Base-by-base conservation (phyloP, 2,888 invertebrate genomes). In the Melanchra persicariae region DNA sequence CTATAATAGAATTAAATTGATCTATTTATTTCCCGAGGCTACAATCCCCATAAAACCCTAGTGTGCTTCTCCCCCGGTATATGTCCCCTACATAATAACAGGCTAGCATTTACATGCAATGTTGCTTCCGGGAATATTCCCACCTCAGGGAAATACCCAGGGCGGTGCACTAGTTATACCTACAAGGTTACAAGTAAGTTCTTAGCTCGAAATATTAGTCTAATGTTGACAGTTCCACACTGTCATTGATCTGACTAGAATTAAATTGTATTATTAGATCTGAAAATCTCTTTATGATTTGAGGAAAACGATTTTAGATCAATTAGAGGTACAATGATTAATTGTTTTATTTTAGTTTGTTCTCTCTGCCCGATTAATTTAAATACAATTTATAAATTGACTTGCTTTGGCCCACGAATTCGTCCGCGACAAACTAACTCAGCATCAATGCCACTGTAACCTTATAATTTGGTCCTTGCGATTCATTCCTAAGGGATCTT, bases 41-140 rank as follows among this genome's bases (percentile, higher is more conserved):
- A 43, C 24, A 45, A 4, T 37, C 15, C 22, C 51, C n/a, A 58
- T 66, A 51, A 57, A 65, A 12, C 72, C 34, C 26, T 57, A 52
- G 22, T 60, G 40, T n/a, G n/a, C n/a, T n/a, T n/a, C n/a, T 57
- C 19, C 72, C 47, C 9, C 34, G 47, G 22, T 49, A 59, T 59
- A 37, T 49, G 55, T 77, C 54, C 52, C 54, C 52, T 71, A 75
- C 54, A 79, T 73, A 66, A 72, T 72, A 66, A 72, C 51, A 65
- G 55, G 19, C n/a, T 66, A 58, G 59, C 73, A 78, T 78, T 78
- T 76, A 61, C 73, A 76, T 72, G 61, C 78, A 58, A 49, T 55
- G 40, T 66, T 55, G 58, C 73, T 78, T 78, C 61, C 66, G 49
- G 61, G 49, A 65, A 72, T 78, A 45, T 73, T 72, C 6, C 15